Evolutionary conservation across 1,140 invertebrate species (phyloP).

Genomic region (Tetraneura akinire): DNA sequence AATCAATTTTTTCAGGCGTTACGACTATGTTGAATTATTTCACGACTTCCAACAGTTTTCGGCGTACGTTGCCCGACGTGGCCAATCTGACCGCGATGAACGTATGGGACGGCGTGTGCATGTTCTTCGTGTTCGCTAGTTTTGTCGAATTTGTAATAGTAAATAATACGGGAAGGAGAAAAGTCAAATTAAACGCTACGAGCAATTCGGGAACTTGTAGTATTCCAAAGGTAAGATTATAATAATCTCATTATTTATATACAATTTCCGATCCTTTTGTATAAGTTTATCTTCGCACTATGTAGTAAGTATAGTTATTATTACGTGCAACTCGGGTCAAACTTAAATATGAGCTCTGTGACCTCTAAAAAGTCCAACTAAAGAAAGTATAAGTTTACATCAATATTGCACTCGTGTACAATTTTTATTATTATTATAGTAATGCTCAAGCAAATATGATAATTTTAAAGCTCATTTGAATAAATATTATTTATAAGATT

Average conservation of each 20-base stretch:
- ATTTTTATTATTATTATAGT: too few relatives aligned
- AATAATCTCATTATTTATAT: neutral
- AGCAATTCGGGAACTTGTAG: neutral
- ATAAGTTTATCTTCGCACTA: too few relatives aligned
- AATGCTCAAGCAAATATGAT: too few relatives aligned
- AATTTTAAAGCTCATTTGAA: too few relatives aligned
- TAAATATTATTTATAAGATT: too few relatives aligned
- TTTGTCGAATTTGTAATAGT: constrained; percentile 91
- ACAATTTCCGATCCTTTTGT: too few relatives aligned
- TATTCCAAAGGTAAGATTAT: neutral
- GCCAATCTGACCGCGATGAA: constrained; percentile 94
- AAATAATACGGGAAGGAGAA: constrained; percentile 89
- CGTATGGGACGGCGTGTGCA: constrained; percentile 93
- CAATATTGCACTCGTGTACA: too few relatives aligned
- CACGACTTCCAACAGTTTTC: constrained; percentile 88
- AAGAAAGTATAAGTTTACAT: too few relatives aligned
- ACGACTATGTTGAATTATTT: constrained; percentile 98
- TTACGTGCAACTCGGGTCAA: too few relatives aligned
- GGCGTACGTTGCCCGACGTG: constrained; percentile 86
- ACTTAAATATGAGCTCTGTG: too few relatives aligned
- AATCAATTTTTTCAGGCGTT: constrained; percentile 68
- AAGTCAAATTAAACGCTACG: neutral
- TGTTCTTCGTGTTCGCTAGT: constrained; percentile 95
- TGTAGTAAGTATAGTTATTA: too few relatives aligned
- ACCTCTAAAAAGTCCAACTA: too few relatives aligned